Evolutionary conservation across 2,888 invertebrate species (phyloP).

Genomic region (Tinea pellionella): DNA sequence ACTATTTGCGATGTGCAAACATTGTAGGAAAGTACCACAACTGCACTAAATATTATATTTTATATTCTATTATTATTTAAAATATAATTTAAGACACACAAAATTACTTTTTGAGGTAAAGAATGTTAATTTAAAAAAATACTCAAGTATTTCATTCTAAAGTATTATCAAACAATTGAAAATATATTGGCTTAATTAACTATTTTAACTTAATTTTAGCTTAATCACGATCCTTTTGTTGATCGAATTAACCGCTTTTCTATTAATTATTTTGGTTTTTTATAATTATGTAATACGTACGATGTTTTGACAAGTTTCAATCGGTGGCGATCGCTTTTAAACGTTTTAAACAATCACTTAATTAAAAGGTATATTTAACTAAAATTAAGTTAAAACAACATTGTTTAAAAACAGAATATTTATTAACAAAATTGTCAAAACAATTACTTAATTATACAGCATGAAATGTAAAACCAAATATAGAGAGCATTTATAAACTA

Average conservation of each 20-base stretch:
- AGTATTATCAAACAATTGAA: background rate
- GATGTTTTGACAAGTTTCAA: background rate
- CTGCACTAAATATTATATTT: background rate
- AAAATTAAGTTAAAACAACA: slow-evolving; percentile 1
- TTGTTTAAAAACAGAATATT: background rate
- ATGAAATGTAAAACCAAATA: slow-evolving; percentile 36
- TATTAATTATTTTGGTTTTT: background rate
- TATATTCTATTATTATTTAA: slow-evolving; percentile 15
- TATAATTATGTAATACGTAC: background rate
- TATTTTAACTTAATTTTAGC: slow-evolving; percentile 3
- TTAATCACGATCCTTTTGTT: background rate
- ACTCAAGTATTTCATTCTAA: background rate
- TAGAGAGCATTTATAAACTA: slow-evolving; percentile 17
- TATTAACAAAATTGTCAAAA: background rate
- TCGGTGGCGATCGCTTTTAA: background rate
- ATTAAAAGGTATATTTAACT: background rate
- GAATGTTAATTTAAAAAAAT: background rate
- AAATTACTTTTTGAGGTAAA: slow-evolving; percentile 63
- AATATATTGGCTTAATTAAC: background rate
- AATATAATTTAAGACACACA: slow-evolving; percentile 57
- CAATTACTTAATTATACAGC: background rate
- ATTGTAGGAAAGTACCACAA: no score
- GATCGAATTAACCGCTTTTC: background rate
- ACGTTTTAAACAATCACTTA: background rate
- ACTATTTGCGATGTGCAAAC: no score